Conservation (phyloP, 1,140 invertebrate species). For the Drosophila obscura region DNA sequence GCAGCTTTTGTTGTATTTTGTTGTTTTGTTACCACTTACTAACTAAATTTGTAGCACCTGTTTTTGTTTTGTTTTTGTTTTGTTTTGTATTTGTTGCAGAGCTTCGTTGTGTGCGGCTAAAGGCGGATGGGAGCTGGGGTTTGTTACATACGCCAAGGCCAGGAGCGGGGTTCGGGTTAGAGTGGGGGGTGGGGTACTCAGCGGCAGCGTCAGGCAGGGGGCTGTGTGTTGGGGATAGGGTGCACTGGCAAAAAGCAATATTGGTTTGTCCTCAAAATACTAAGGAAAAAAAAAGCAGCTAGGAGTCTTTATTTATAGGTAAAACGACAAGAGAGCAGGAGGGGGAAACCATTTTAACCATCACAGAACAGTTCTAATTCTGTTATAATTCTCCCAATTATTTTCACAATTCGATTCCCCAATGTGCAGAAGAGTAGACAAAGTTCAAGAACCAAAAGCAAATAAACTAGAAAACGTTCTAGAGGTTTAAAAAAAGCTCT, state of each 20-base stretch:
- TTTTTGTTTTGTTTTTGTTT: slow-evolving; percentile 29
- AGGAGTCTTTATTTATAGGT: neutral
- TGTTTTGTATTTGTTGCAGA: slow-evolving; percentile 24
- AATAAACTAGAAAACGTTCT: too few relatives aligned
- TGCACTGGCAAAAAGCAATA: slow-evolving; percentile 40
- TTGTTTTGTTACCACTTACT: slow-evolving; percentile 41
- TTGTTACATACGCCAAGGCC: neutral
- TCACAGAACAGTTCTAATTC: too few relatives aligned
- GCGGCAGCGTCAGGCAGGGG: slow-evolving; percentile 35
- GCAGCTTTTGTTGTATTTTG: slow-evolving; percentile 45
- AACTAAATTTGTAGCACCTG: slow-evolving; percentile 37
- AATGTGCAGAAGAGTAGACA: too few relatives aligned
- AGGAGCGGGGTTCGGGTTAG: neutral
- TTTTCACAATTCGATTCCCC: too few relatives aligned
- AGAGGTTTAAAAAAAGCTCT: too few relatives aligned
- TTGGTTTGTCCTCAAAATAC: slow-evolving; percentile 10
- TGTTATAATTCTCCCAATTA: too few relatives aligned
- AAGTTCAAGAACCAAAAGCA: too few relatives aligned
- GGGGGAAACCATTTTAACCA: too few relatives aligned
- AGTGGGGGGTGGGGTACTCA: slow-evolving; percentile 5
- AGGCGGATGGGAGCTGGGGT: neutral
- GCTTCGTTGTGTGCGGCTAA: too few relatives aligned
- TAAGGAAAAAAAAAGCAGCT: neutral
- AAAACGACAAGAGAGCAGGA: neutral
- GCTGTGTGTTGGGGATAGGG: slow-evolving; percentile 16